Conservation (phyloP, 2,888 invertebrate genomes). For the Harpalus rubripes region DNA sequence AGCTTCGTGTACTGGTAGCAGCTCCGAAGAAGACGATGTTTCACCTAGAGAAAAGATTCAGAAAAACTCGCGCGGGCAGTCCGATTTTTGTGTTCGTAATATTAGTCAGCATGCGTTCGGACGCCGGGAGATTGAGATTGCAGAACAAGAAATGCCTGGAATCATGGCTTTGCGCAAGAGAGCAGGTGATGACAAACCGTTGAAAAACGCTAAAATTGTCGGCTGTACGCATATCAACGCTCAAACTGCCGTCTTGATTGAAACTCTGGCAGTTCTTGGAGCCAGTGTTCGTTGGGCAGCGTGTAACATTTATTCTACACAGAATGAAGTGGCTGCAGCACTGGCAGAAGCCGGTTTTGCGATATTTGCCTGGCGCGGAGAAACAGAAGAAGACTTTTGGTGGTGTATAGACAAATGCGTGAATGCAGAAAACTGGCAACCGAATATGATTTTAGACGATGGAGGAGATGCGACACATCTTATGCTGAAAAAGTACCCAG, state of each 20-base stretch:
- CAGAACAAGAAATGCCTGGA: slow-evolving; percentile 99
- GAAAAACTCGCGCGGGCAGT: slow-evolving; percentile 89
- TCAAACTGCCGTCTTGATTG: slow-evolving; percentile 96
- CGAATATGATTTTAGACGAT: slow-evolving; percentile 98
- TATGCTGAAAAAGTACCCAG: slow-evolving; percentile 96
- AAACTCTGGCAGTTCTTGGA: slow-evolving; percentile 92
- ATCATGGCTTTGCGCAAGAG: slow-evolving; percentile 96
- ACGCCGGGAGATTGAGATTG: slow-evolving; percentile 97
- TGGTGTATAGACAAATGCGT: slow-evolving; percentile 99
- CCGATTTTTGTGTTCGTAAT: slow-evolving; percentile 96
- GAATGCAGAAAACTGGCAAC: slow-evolving; percentile 95
- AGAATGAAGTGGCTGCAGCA: slow-evolving; percentile 98
- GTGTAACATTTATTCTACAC: slow-evolving; percentile 98
- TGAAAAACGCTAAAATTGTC: slow-evolving; percentile 95
- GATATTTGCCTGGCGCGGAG: slow-evolving; percentile 97
- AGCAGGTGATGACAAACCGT: slow-evolving; percentile 95
- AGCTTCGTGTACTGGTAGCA: slow-evolving; percentile 86
- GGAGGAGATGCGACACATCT: slow-evolving; percentile 98
- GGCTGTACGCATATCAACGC: slow-evolving; percentile 99
- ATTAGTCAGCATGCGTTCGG: slow-evolving; percentile 96
- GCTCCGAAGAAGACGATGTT: slow-evolving; percentile 95
- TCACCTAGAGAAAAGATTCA: slow-evolving; percentile 96
- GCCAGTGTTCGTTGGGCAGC: slow-evolving; percentile 97
- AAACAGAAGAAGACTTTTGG: slow-evolving; percentile 99
- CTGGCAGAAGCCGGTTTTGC: slow-evolving; percentile 94